Evolutionary conservation across 2,797 vertebrate genomes (phyloP), one percentile per base, ranked within the genome.

Genomic region (Benthosema pterotum): DNA sequence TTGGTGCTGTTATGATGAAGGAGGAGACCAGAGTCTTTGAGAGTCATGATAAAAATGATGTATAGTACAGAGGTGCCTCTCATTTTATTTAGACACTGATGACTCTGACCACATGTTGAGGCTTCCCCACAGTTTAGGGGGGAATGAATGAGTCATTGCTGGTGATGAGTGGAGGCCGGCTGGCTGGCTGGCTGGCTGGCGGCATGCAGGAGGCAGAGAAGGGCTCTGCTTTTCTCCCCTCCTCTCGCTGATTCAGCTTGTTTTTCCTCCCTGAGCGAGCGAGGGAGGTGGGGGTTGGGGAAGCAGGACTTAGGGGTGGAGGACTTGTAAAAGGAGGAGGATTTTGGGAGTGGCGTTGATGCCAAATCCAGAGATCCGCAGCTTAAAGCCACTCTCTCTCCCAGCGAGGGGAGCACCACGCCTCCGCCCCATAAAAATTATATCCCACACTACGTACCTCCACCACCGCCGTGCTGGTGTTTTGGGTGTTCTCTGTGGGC

Each of bases 211-310:
- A 25, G 22, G 5, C 22, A 13, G 52, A 70, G 75, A 43, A 50
- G 72, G 68, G 18, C n/a, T 63, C 74, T 56, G 28, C 56, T 17
- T 69, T 72, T 82, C 75, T 67, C 64, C 67, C 60, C 47, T 73
- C 64, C 67, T 60, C 60, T 47, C 69, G 77, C 84, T 81, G 83
- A 87, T 73, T 88, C 79, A 75, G 82, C 79, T 80, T 60, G 71
- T 78, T 83, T n/a, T 38, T 38, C 8, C 32, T 79, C 57, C 14
- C 67, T 3, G 52, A 65, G 59, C 32, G 48, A 47, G 61, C 77
- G 75, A 63, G 72, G 74, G 79, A 16, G 42, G 22, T 11, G 38
- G 18, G 1, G 12, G 15, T 4, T 11, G 67, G 70, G 38, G 51
- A 69, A 17, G 43, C 8, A 19, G 72, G 72, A 53, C 71, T 45